Evolutionary conservation across 2,888 invertebrate genomes (phyloP), one percentile per base, ranked within the genome.

Genomic region (Nomada lathburiana): DNA sequence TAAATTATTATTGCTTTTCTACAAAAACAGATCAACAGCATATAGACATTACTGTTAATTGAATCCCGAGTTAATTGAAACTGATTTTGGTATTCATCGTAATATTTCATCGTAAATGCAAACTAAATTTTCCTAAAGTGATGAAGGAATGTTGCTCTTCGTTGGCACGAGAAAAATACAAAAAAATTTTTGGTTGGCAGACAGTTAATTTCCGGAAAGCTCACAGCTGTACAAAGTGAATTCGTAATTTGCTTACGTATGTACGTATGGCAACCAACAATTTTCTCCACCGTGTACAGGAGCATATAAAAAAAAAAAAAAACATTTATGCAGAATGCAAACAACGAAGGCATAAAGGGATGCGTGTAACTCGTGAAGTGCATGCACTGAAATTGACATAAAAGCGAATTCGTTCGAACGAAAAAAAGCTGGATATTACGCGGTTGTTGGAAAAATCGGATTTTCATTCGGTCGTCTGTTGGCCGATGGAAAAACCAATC

Each of bases 331-430:
- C 11, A 16, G 52, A 9, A 36, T 36, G 36, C 44, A 50, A 53
- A 53, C 16, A n/a, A 47, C 20, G 13, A 59, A 11, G 20, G 26
- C 16, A 26, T 50, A 47, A 50, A 50, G 23, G 47, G 18, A 75
- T 42, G 20, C 50, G 26, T 76, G 62, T 77, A 77, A 77, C 70
- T 70, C 53, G 59, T 36, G 36, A 55, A 59, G 67, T 44, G 74
- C 57, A 60, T 36, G 44, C 67, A 68, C 36, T 53, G 82, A 71
- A 74, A 75, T 63, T 78, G 80, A 71, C 63, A 76, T 69, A 81
- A 81, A 74, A 82, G 69, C 65, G 82, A 44, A 73, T 83, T 59
- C 73, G 65, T 60, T 82, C 70, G 76, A 42, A 60, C 62, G 73
- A 16, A 71, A 74, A 77, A 80, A 82, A 72, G 55, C 57, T 65